Evolutionary conservation across 2,888 invertebrate species (phyloP).

Genomic region (Epirrhoe tristata): DNA sequence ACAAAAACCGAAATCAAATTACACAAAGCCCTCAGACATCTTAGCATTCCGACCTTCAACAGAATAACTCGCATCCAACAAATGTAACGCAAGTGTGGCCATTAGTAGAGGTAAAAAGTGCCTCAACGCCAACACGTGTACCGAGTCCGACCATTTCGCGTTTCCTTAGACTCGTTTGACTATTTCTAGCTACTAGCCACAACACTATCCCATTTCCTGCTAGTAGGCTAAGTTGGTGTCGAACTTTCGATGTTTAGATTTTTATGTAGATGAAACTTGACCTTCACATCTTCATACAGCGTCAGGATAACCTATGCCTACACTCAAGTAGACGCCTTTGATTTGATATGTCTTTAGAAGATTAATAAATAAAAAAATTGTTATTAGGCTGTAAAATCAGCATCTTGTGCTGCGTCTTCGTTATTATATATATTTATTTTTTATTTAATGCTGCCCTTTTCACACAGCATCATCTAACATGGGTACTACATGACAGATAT

Average conservation of each 20-base stretch:
- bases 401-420: too few species aligned
- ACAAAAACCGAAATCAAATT: conserved; percentile 40
- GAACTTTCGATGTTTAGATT: not conserved
- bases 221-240: not conserved
- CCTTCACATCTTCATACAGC: too few species aligned
- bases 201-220: not conserved
- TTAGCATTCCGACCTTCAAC: conserved; percentile 40
- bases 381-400: too few species aligned
- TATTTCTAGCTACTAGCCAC: conserved; percentile 10
- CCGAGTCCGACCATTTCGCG: conserved; percentile 32
- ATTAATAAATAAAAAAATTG: too few species aligned
- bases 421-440: too few species aligned
- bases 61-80: conserved; percentile 42
- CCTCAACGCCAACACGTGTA: conserved; percentile 26
- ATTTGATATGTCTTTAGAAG: too few species aligned
- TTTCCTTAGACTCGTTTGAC: conserved; percentile 21
- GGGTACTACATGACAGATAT: too few species aligned
- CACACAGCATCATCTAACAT: too few species aligned
- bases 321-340: too few species aligned
- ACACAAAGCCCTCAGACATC: conserved; percentile 36
- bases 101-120: conserved; percentile 45
- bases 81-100: conserved; percentile 41
- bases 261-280: too few species aligned
- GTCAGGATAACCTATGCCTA: too few species aligned
- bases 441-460: too few species aligned